phyloP scores from a whole-genome alignment of 2,888 invertebrate genomes.

The Idaea biselata region DNA sequence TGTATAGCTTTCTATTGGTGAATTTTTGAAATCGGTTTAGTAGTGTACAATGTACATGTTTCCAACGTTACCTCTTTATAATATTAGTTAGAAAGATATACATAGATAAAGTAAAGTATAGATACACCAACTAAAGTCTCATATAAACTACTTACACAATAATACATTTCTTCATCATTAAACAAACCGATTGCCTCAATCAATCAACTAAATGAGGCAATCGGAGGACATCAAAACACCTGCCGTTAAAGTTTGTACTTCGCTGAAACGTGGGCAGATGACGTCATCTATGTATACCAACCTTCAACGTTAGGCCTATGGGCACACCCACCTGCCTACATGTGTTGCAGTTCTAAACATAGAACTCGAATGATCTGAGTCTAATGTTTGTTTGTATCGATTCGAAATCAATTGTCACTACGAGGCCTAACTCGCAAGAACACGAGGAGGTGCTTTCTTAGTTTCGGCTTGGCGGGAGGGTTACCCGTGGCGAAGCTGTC shows the following conservation, averaged over 20 bases:
- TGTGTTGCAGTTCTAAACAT: not conserved
- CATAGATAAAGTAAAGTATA: no score
- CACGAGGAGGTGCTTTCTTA: no score
- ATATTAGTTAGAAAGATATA: no score
- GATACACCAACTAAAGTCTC: not conserved
- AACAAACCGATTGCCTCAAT: slow-evolving; percentile 6
- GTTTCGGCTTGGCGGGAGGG: no score
- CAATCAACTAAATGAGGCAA: slow-evolving; percentile 15
- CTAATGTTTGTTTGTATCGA: not conserved
- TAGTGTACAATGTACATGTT: no score
- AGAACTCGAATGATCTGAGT: not conserved
- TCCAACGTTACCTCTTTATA: no score
- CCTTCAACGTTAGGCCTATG: not conserved
- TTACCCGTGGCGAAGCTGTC: no score
- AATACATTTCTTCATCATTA: slow-evolving; percentile 10
- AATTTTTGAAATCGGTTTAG: no score
- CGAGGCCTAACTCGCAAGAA: no score
- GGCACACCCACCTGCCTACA: not conserved
- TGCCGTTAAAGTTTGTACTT: not conserved
- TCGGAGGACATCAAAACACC: not conserved
- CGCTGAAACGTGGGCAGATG: not conserved
- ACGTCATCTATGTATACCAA: not conserved
- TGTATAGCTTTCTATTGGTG: no score
- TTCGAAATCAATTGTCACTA: no score
- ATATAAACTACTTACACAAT: slow-evolving; percentile 7